Conservation (phyloP, 2,888 invertebrate genomes). For the Vesta saturnalis region DNA sequence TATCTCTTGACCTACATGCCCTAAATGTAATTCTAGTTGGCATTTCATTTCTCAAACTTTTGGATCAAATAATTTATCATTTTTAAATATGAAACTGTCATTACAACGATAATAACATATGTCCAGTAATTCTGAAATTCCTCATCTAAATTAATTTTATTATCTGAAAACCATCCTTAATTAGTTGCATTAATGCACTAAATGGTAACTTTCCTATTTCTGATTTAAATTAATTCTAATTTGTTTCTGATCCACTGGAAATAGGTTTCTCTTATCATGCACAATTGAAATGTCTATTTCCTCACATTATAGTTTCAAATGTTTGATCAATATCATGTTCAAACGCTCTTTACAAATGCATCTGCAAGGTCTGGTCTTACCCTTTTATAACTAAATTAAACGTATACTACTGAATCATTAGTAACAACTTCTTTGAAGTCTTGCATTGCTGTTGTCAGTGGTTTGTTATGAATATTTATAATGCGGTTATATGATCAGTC, state of each 20-base stretch:
- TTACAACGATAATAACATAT: not conserved
- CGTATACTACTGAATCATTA: not conserved
- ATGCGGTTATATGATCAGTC: not conserved
- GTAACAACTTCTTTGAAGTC: not conserved
- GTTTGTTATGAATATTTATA: not conserved
- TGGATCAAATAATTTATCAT: not conserved
- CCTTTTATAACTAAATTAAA: constrained; percentile 2
- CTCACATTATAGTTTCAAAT: not conserved
- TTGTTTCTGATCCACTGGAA: not conserved
- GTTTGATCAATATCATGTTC: not conserved
- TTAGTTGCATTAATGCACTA: not conserved
- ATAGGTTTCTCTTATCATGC: not conserved
- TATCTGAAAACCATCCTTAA: not conserved
- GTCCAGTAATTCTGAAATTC: not conserved
- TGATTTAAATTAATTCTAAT: not conserved
- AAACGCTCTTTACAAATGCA: not conserved
- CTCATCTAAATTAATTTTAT: not conserved
- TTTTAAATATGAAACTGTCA: not conserved
- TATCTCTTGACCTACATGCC: not conserved
- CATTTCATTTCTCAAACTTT: not conserved
- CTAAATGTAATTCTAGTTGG: not conserved
- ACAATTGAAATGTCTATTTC: not conserved
- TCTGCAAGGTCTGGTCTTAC: not conserved
- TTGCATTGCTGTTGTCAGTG: not conserved
- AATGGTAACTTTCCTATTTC: not conserved